Evolutionary conservation across 2,888 invertebrate species (phyloP).

Genomic region (Oscheius myriophilus): DNA sequence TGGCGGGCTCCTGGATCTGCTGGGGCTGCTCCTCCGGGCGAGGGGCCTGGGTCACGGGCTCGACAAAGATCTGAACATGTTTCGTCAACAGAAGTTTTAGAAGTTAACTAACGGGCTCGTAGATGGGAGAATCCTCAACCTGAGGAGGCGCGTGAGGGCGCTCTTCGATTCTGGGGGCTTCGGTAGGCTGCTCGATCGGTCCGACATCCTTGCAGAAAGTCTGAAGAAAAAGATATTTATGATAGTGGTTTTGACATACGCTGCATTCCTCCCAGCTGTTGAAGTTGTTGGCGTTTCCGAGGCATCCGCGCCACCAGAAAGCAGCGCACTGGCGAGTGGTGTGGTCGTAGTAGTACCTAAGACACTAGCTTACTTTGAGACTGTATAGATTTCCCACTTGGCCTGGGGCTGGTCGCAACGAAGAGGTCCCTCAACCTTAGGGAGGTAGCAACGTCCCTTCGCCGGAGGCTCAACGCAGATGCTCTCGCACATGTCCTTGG

Average conservation of each 20-base stretch:
- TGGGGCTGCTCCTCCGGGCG: conserved; percentile 5
- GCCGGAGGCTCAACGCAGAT: conserved; percentile 69
- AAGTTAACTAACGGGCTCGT: conserved; percentile 22
- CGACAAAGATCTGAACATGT: conserved; percentile 13
- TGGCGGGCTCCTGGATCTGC: neutral
- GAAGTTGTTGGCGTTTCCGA: conserved; percentile 69
- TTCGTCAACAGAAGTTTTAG: conserved; percentile 25
- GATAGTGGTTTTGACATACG: conserved; percentile 25
- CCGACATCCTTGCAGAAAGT: conserved; percentile 56
- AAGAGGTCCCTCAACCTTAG: conserved; percentile 66
- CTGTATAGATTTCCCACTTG: conserved; percentile 11
- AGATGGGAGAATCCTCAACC: conserved; percentile 4
- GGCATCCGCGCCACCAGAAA: conserved; percentile 70
- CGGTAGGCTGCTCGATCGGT: conserved; percentile 47
- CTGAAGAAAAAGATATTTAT: neutral
- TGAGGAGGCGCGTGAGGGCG: neutral
- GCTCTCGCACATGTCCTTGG: conserved; percentile 64
- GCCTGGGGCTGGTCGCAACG: conserved; percentile 63
- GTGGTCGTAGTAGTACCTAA: conserved; percentile 64
- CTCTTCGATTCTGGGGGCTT: conserved; percentile 20
- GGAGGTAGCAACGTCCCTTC: conserved; percentile 66
- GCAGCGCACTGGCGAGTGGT: conserved; percentile 65
- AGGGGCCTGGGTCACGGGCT: conserved; percentile 3
- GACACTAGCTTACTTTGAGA: too few species aligned
- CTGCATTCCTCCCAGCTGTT: conserved; percentile 65